Evolutionary conservation across 2,888 invertebrate genomes (phyloP), one percentile per base, ranked within the genome.

Genomic region (Stenchaetothrips biformis): DNA sequence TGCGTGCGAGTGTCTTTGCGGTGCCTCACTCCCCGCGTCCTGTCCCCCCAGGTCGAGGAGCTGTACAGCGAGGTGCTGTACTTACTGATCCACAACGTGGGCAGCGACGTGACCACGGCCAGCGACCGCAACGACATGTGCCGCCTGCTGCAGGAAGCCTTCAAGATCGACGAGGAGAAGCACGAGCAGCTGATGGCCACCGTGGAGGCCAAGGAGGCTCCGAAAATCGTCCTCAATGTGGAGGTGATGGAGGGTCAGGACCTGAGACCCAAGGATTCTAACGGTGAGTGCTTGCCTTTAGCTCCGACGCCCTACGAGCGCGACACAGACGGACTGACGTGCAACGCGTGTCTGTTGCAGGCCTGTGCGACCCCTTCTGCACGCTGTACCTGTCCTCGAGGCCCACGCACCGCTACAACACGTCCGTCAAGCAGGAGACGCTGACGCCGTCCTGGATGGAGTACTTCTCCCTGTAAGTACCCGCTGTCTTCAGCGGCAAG

Each of bases 351-450:
- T 79, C 37, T 81, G 79, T 81, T 83, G 7, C 85, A 91, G 91
- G 98, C n/a, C 90, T 96, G 83, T 97, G 97, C 84, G 99, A 99
- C 88, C 99, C 99, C 0, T 99, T 97, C 87, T 98, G 98, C 81
- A 98, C 98, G 83, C 90, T 99, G 85, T 96, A 92, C 86, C 87
- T 96, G 83, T 92, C 93, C 86, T 94, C 94, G 0, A 91, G 92
- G 82, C 90, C 92, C 3, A 90, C 93, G 2, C 92, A 93, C 84
- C 90, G 94, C 82, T 95, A 94, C 85, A 95, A 95, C 84, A 97
- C 98, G 0, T 95, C 96, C 0, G 98, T 99, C 27, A 97, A 97
- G 87, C 90, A 93, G 18, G 92, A 91, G 83, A 98, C 98, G 0
- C 89, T 99, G 49, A 94, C 94, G 87, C 99, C 99, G 0, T 88